Conservation (phyloP, 1,140 invertebrate species). For the Globodera rostochiensis region DNA sequence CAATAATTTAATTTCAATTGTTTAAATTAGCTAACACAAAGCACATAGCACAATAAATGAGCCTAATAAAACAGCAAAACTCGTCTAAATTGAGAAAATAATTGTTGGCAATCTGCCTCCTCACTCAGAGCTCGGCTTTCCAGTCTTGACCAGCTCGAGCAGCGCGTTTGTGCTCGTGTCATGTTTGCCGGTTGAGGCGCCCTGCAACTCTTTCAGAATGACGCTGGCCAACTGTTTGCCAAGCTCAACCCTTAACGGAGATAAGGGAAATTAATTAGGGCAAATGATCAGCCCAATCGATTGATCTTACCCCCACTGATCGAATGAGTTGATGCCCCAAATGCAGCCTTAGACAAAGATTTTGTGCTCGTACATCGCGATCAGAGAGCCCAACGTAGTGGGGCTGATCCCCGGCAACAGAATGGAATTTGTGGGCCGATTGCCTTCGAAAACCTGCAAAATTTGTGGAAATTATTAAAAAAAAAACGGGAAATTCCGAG, state of each 20-base stretch:
- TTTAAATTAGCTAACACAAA: too few relatives aligned
- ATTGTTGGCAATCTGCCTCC: background rate
- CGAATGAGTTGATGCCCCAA: constrained; percentile 99
- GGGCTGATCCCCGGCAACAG: constrained; percentile 89
- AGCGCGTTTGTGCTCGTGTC: constrained; percentile 90
- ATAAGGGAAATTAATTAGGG: constrained; percentile 22
- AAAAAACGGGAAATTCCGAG: background rate
- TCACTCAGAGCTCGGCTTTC: background rate
- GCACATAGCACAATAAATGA: too few relatives aligned
- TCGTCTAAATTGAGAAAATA: too few relatives aligned
- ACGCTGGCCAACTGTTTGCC: constrained; percentile 97
- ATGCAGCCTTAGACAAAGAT: constrained; percentile 97
- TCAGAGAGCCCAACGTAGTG: constrained; percentile 89
- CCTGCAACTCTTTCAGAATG: constrained; percentile 86
- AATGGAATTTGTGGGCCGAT: constrained; percentile 95
- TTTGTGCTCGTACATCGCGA: constrained; percentile 97
- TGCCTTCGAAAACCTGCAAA: constrained; percentile 81
- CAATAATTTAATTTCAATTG: too few relatives aligned
- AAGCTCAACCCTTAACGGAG: constrained; percentile 80
- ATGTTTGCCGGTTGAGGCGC: constrained; percentile 73
- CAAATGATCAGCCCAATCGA: constrained; percentile 24
- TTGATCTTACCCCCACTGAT: constrained; percentile 89
- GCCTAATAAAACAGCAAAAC: too few relatives aligned
- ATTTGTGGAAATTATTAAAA: background rate
- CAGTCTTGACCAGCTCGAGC: constrained; percentile 84